Evolutionary conservation across 2,113 vertebrate genomes (phyloP), one percentile per base, ranked within the genome.

Genomic region (Epinephelus lanceolatus): DNA sequence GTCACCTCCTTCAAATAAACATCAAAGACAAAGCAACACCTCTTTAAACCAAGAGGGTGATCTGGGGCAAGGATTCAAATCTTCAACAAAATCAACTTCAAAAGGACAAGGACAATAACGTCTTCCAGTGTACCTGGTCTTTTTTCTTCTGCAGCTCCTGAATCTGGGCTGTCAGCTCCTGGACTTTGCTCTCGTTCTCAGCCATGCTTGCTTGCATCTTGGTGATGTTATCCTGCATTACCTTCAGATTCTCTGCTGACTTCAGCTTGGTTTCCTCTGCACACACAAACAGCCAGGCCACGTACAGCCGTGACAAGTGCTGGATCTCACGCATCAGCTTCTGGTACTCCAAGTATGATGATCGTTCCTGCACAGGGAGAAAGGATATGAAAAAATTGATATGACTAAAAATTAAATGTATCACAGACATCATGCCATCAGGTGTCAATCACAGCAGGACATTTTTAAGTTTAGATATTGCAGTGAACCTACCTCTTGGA

Each of bases 271-370:
- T 96, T 93, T 98, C 93, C 94, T 99, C 97, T 11, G 98, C 97
- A 18, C 95, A 83, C 68, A 95, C 81, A 93, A 98, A 99, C 65
- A 97, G 92, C 89, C 98, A 97, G 61, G 98, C 98, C 84, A 96
- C 81, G 65, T 95, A 98, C 6, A 98, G 84, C 11, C 92, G 96
- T 0, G 89, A 96, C 88, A 99, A 85, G 84, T 97, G 96, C 86
- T 99, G 97, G 47, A 97, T 94, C 93, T 96, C 94, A 57, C 95
- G 94, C 85, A 94, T 90, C 75, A 98, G 33, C 92, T 98, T 99
- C 81, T 99, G 98, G 85, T 98, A 98, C 82, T 99, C 98, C 86
- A 99, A 91, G 76, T 97, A 99, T 0, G 94, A 96, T 4, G 96
- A 94, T 71, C 96, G 94, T 76, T 98, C 97, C 98, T 99, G 91